Base-by-base conservation (phyloP, 2,888 invertebrate species). In the Diachrysia chrysitis region DNA sequence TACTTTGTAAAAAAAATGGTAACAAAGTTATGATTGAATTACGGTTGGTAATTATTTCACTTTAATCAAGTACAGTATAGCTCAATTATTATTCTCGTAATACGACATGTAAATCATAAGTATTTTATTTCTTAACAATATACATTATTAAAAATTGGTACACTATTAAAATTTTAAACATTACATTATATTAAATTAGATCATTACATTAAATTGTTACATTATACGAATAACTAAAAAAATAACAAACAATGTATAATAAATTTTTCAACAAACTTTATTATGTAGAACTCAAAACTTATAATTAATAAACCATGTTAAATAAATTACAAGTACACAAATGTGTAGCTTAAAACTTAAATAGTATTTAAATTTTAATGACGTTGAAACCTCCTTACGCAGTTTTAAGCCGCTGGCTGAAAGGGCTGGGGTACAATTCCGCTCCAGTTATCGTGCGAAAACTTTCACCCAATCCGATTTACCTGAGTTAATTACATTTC, bases 401-500 rank as follows among this genome's bases (percentile, higher is more conserved):
- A 78, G 76, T 73, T 76, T 81, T 82, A 78, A 81, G 71, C 71
- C 63, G 62, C 54, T 42, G 67, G 71, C 56, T 35, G 66, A 60
- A 5, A 19, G 72, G 65, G 58, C 57, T 35, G 70, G 73, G 76
- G 68, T 66, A 83, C 82, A 78, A 86, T 91, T 90, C 89, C 92
- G 90, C 92, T 87, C 92, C 89, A 92, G 92, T 92, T 93, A 91
- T 90, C 92, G 91, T 86, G 90, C 89, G 91, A 91, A 92, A 93
- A 93, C 91, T 93, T 92, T 92, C 90, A 83, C 87, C 89, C 90
- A 91, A 93, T 93, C 93, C 93, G 93, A 93, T 93, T 93, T 93
- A 93, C 93, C 93, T 93, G 93, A 90, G 90, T 93, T 93, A 93
- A 93, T 93, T 93, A 93, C 92, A 89, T 92, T 93, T 92, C 90